These are phyloP conservation scores for Neelides sp. DNA, from an alignment of 1,140 invertebrate species.

Conservation along the genomic window DNA sequence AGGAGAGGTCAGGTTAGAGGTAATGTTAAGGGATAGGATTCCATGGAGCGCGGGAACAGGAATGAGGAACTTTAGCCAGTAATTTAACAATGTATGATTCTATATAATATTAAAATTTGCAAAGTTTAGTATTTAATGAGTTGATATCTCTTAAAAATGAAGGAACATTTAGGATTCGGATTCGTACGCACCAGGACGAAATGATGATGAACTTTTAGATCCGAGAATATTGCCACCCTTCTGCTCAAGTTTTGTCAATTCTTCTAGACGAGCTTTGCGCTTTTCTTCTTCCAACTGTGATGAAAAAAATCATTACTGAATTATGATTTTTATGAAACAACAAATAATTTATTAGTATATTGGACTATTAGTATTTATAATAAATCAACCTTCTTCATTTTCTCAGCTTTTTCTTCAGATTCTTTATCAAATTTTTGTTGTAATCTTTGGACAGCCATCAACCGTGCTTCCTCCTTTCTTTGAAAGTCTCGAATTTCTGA, in stretches of 20 bases:
- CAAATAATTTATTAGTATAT: neutral
- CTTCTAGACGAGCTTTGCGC: slow-evolving; percentile 8
- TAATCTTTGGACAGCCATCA: slow-evolving; percentile 13
- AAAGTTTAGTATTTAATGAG: no score
- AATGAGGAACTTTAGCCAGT: no score
- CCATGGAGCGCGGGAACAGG: no score
- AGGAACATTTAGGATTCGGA: neutral
- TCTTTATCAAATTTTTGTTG: slow-evolving; percentile 14
- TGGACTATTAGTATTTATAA: neutral
- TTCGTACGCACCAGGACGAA: slow-evolving; percentile 12
- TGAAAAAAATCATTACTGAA: neutral
- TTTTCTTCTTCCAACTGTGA: slow-evolving; percentile 19
- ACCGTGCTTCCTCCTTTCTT: slow-evolving; percentile 15
- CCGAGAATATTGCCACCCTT: slow-evolving; percentile 4
- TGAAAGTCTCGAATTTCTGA: slow-evolving; percentile 5
- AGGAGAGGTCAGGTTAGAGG: no score
- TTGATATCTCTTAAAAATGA: no score
- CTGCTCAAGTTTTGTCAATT: slow-evolving; percentile 6
- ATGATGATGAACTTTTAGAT: neutral
- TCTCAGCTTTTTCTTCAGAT: slow-evolving; percentile 13
- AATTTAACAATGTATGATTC: no score
- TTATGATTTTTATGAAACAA: neutral
- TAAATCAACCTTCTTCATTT: slow-evolving; percentile 11
- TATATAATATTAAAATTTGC: no score
- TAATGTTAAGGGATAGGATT: no score